Conservation (phyloP, 2,797 vertebrate genomes). For the Odontamblyopus rebecca region DNA sequence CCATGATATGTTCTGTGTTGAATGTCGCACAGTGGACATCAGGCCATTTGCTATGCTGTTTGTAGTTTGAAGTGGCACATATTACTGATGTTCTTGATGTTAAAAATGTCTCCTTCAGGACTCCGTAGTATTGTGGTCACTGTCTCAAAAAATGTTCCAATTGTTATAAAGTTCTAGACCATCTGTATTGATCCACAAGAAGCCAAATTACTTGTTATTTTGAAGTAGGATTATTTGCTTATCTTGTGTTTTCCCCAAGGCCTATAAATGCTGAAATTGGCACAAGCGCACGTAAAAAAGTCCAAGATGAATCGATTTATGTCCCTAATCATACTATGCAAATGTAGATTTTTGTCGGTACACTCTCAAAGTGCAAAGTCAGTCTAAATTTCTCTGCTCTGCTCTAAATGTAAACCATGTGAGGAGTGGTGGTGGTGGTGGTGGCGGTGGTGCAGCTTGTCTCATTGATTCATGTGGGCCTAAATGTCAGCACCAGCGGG, state of each 20-base stretch:
- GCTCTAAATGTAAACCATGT: conserved; percentile 50
- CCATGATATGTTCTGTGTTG: background rate
- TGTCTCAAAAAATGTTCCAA: background rate
- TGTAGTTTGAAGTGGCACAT: background rate
- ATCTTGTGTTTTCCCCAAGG: background rate
- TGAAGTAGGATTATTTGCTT: background rate
- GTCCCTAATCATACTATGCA: background rate
- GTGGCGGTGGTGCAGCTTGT: conserved; percentile 47
- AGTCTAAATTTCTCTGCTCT: conserved; percentile 27
- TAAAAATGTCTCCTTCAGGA: background rate
- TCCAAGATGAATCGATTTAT: background rate
- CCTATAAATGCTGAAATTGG: background rate
- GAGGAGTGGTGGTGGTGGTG: conserved; percentile 26
- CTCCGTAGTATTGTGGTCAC: background rate
- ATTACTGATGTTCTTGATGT: background rate
- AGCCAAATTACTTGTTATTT: no score
- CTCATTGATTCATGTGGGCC: conserved; percentile 76
- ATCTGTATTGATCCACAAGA: no score
- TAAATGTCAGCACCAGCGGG: conserved; percentile 76
- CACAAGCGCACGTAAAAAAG: background rate
- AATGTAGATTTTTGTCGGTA: background rate
- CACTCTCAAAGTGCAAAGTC: background rate
- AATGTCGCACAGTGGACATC: background rate
- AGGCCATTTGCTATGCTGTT: background rate
- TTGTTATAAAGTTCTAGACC: no score